Evolutionary conservation across 1,140 invertebrate species (phyloP), one percentile per base, ranked within the genome.

Genomic region (Penaeus vannamei): DNA sequence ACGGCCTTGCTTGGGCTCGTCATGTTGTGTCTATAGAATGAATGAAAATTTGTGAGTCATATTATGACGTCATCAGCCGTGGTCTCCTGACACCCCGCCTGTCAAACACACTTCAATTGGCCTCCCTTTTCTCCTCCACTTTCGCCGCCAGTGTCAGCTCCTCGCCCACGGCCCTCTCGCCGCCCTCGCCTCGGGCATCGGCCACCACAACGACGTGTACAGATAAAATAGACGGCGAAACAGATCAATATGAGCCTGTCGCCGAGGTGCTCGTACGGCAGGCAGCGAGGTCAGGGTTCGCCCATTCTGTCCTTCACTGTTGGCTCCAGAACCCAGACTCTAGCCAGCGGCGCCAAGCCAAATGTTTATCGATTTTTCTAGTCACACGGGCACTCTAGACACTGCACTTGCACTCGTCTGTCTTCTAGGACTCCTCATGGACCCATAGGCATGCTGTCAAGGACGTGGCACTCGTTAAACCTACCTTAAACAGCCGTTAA

Each of bases 291-390:
- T 85, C 64, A 85, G 84, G 84, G 84, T 72, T 85, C 84, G 84
- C 84, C 84, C 84, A 85, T 85, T 85, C 84, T 85, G 66, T 85
- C 84, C 84, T 76, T 84, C 59, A 83, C 81, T 83, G 81, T 83
- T 83, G 81, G 81, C 81, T 85, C 84, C 84, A 85, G 69, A 76
- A 72, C 84, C 84, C 59, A 76, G 60, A 72, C 84, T 76, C 84
- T 85, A 72, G 84, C 84, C 66, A 85, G 84, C 84, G 84, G 84
- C 84, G 84, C 84, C 84, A 85, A 62, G 84, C 84, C 66, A 85
- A 85, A 72, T 72, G 69, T 85, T 76, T 69, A 85, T 85, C 66
- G 84, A 85, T 85, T 72, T 85, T 59, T 20, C 64, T 22, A 26
- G 53, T 53, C 76, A 53, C 76, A 53, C 42, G 19, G 19, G 20